Conservation (phyloP, 1,140 invertebrate species). For the Philopotamus ludificatus region DNA sequence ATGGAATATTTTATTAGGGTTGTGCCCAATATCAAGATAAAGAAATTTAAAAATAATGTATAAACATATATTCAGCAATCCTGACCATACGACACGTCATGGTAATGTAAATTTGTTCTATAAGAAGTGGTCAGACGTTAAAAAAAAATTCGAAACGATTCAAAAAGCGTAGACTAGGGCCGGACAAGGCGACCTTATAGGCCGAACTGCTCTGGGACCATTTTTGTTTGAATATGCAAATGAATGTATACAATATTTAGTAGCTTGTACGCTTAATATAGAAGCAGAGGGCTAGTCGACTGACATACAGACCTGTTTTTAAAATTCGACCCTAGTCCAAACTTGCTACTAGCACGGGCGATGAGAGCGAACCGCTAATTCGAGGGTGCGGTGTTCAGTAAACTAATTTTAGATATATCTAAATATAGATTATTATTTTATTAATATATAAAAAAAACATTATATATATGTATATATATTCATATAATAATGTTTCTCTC, state of each 20-base stretch:
- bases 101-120: too few species aligned
- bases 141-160: too few species aligned
- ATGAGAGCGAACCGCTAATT: neutral
- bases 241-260: constrained; percentile 41
- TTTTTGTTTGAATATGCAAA: constrained; percentile 42
- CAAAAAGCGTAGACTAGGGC: neutral
- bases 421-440: neutral
- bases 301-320: constrained; percentile 14
- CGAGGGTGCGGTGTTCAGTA: neutral
- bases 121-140: too few species aligned
- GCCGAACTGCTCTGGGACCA: constrained; percentile 20
- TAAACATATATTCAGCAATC: too few species aligned
- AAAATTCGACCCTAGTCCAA: constrained; percentile 12
- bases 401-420: neutral
- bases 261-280: constrained; percentile 39
- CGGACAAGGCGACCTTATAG: constrained; percentile 21
- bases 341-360: neutral
- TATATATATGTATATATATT: neutral
- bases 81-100: too few species aligned
- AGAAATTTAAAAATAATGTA: too few species aligned
- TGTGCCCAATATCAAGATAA: too few species aligned
- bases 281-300: constrained; percentile 15
- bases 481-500: too few species aligned
- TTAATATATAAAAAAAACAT: neutral
- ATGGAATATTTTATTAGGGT: too few species aligned